Evolutionary conservation across 2,113 vertebrate genomes (phyloP).

Genomic region (Callionymus lyra): DNA sequence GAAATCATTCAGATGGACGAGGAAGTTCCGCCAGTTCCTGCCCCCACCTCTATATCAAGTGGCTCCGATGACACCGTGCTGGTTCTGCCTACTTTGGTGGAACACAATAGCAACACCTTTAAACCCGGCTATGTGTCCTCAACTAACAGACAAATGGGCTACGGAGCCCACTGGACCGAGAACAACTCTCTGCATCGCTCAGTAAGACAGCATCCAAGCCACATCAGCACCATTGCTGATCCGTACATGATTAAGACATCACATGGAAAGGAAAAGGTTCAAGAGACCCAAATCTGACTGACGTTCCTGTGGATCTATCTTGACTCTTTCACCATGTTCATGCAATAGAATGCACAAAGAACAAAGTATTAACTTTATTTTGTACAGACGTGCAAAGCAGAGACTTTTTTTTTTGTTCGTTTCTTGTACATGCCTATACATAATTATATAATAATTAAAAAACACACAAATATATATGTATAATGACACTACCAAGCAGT

Average conservation of each 20-base stretch:
- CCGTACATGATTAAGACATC: conserved; percentile 85
- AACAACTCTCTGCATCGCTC: conserved; percentile 89
- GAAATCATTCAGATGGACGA: conserved; percentile 94
- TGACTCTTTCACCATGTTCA: conserved; percentile 59
- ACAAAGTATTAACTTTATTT: conserved; percentile 76
- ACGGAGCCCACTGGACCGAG: conserved; percentile 88
- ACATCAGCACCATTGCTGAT: conserved; percentile 80
- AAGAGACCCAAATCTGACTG: conserved; percentile 95
- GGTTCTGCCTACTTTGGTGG: conserved; percentile 76
- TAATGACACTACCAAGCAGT: conserved; percentile 76
- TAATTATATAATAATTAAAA: conserved; percentile 73
- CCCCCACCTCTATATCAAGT: conserved; percentile 64
- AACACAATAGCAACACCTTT: conserved; percentile 90
- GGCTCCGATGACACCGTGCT: conserved; percentile 80
- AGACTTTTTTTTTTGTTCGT: conserved; percentile 72
- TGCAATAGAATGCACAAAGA: conserved; percentile 90
- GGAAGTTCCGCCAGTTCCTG: conserved; percentile 74
- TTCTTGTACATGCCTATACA: conserved; percentile 73
- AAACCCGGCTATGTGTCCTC: conserved; percentile 84
- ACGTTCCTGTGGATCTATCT: conserved; percentile 47
- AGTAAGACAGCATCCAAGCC: conserved; percentile 71
- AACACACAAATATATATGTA: conserved; percentile 69
- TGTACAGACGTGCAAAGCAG: conserved; percentile 83
- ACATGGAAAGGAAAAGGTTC: conserved; percentile 95
- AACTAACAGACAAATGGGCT: conserved; percentile 74